Percentiles rank a stretch among this genome's conserved stretches.
Conservation (phyloP, 2,797 vertebrate genomes). For the Anas georgica region DNA sequence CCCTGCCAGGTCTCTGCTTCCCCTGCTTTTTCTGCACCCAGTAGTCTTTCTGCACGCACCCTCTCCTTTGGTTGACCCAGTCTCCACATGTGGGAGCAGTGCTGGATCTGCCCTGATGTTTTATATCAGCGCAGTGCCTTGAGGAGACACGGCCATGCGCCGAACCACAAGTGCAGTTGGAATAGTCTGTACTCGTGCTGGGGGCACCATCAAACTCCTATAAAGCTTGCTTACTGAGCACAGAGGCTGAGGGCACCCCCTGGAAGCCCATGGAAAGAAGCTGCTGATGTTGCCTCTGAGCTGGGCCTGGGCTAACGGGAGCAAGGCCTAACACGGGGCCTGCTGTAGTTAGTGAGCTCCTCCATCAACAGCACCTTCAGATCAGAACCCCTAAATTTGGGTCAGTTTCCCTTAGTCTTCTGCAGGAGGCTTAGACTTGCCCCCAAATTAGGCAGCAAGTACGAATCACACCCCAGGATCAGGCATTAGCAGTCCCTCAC, state of each 20-base stretch:
- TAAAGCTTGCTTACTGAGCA: background rate
- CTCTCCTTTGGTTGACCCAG: background rate
- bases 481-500: background rate
- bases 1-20: background rate
- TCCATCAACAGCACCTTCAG: background rate
- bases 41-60: background rate
- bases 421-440: background rate
- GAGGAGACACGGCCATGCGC: rapidly evolving
- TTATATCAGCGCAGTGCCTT: background rate
- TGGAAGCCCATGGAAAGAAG: background rate
- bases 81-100: rapidly evolving
- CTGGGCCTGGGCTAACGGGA: rapidly evolving
- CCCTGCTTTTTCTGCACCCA: rapidly evolving
- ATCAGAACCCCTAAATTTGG: background rate
- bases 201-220: background rate
- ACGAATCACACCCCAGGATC: background rate
- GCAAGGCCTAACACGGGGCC: background rate
- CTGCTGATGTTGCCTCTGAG: background rate
- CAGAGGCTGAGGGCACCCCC: background rate
- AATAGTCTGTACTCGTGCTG: background rate
- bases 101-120: rapidly evolving
- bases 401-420: background rate
- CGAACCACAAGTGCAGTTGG: rapidly evolving
- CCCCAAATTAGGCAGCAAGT: background rate
- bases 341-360: background rate